phyloP scores from a whole-genome alignment of 2,113 vertebrate species.

The Sorex araneus region DNA sequence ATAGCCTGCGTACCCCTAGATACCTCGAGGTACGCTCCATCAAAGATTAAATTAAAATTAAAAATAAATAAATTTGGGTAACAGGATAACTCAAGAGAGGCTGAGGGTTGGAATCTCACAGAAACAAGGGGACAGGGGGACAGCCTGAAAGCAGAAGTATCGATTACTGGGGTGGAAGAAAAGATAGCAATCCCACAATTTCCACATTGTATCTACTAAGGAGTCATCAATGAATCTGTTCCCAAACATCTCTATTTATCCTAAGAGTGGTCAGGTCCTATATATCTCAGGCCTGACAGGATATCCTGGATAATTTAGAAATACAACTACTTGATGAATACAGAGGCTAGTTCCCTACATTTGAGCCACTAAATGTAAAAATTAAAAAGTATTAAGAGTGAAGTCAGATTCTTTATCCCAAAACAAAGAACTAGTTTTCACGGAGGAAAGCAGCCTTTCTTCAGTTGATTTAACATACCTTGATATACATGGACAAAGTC shows the following conservation, averaged over 20 bases:
- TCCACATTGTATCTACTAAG: background rate
- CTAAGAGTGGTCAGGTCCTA: background rate
- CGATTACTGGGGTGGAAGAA: background rate
- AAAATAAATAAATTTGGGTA: no score
- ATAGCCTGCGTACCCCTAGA: no score
- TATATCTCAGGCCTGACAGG: background rate
- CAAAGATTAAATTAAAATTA: no score
- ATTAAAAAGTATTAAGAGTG: background rate
- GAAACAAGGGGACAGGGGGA: background rate
- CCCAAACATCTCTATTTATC: background rate
- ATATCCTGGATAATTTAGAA: background rate
- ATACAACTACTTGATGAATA: background rate
- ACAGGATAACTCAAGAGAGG: background rate
- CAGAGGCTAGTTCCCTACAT: background rate
- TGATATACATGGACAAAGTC: background rate
- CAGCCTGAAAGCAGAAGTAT: background rate
- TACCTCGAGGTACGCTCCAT: no score
- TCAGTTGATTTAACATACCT: background rate
- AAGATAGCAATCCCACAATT: background rate
- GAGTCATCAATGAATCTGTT: background rate
- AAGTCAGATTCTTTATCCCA: background rate
- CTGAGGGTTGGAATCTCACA: background rate
- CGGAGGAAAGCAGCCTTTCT: background rate
- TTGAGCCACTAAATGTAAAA: background rate
- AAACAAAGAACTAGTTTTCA: conserved; percentile 8